Percentiles rank a stretch among this genome's conserved stretches.
These are phyloP conservation scores for Harpagifer antarcticus DNA, from an alignment of 2,797 vertebrate genomes.

Conservation along the genomic window DNA sequence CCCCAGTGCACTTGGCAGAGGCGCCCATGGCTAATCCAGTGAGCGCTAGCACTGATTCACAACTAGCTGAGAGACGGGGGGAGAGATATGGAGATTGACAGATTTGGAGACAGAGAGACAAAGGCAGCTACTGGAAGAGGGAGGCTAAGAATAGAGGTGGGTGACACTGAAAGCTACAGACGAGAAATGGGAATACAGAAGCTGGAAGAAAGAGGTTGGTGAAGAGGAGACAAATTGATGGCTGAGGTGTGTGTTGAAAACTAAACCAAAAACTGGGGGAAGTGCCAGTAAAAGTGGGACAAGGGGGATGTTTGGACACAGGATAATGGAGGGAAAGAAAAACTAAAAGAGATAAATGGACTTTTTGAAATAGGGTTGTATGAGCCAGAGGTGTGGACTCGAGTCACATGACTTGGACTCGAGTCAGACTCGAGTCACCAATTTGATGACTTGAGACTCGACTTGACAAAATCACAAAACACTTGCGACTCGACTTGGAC, in stretches of 20 bases:
- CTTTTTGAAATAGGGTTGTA: too few species aligned
- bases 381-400: too few species aligned
- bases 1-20: constrained; percentile 64
- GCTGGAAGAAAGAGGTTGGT: constrained; percentile 34
- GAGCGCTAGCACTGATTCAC: constrained; percentile 62
- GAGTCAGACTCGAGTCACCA: too few species aligned
- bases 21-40: constrained; percentile 72
- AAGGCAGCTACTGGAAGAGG: constrained; percentile 19
- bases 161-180: constrained; percentile 32
- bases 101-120: constrained; percentile 31
- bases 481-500: too few species aligned
- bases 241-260: constrained; percentile 22
- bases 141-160: constrained; percentile 32
- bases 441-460: too few species aligned
- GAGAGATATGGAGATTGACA: constrained; percentile 54
- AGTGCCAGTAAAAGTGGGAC: constrained; percentile 51
- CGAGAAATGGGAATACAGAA: constrained; percentile 26
- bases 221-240: constrained; percentile 40
- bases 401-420: too few species aligned
- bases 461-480: too few species aligned
- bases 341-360: too few species aligned
- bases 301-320: constrained; percentile 24
- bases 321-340: constrained; percentile 12
- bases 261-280: constrained; percentile 28
- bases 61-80: constrained; percentile 56